These are phyloP conservation scores for Drosophila varians DNA, from an alignment of 1,140 invertebrate genomes.

Conservation along the genomic window DNA sequence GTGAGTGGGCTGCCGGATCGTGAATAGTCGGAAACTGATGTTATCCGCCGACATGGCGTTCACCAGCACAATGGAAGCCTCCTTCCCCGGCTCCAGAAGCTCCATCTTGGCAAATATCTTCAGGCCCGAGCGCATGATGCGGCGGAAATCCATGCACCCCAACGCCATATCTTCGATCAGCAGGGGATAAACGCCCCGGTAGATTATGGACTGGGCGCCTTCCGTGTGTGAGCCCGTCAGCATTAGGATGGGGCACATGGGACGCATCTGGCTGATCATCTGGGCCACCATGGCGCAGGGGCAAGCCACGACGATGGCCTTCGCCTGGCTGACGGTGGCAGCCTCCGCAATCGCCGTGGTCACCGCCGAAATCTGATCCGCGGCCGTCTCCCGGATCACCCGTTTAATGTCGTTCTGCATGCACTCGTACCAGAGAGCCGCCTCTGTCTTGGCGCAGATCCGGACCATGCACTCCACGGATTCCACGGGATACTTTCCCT, in stretches of 20 bases:
- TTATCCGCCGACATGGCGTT: constrained; percentile 50
- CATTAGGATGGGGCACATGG: constrained; percentile 50
- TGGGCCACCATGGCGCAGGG: constrained; percentile 34
- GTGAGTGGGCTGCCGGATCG: constrained; percentile 18
- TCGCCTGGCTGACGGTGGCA: constrained; percentile 28
- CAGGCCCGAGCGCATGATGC: constrained; percentile 33
- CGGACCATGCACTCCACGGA: constrained; percentile 45
- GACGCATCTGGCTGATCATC: constrained; percentile 51
- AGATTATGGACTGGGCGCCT: constrained; percentile 42
- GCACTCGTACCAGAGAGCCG: constrained; percentile 56
- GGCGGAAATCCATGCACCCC: constrained; percentile 30
- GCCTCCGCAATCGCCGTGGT: constrained; percentile 47
- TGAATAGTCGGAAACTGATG: constrained; percentile 39
- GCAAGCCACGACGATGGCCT: constrained; percentile 54
- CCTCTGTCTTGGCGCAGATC: constrained; percentile 58
- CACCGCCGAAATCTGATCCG: constrained; percentile 43
- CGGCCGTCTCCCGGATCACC: neutral
- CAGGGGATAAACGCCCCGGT: constrained; percentile 48
- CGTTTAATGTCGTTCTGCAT: constrained; percentile 44
- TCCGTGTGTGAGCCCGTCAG: constrained; percentile 21
- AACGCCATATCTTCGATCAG: constrained; percentile 42
- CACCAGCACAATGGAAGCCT: constrained; percentile 36
- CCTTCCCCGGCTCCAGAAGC: constrained; percentile 19
- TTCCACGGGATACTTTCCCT: constrained; percentile 96
- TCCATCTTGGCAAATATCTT: constrained; percentile 32